A percentile compares a stretch with the other conserved stretches of the same genome.
Conservation (phyloP, 2,797 vertebrate species). For the Paramormyrops hopkinsi region DNA sequence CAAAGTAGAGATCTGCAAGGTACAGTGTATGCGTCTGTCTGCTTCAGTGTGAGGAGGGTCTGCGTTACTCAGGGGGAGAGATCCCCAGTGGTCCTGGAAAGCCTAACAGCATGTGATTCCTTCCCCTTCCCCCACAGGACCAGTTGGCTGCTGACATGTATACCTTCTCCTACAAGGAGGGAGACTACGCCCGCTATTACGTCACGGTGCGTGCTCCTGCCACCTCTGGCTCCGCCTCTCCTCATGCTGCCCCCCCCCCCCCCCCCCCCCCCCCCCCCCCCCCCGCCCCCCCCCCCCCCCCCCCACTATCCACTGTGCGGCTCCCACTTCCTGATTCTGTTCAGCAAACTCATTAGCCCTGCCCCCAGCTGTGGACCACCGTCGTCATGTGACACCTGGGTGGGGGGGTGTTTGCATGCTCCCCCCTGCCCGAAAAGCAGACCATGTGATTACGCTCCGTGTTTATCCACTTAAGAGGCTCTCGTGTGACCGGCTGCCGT, state of each 20-base stretch:
- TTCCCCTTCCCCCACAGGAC: conserved; percentile 60
- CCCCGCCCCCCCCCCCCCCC: not conserved
- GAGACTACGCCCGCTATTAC: conserved; percentile 83
- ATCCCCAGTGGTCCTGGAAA: not conserved
- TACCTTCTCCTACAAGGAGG: conserved; percentile 88
- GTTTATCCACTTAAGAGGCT: not conserved
- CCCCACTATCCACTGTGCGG: not conserved
- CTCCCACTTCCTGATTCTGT: not conserved
- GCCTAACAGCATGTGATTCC: not conserved
- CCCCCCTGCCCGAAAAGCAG: not conserved
- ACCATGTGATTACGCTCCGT: not conserved
- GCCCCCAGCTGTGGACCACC: not conserved
- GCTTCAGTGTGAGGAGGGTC: not conserved
- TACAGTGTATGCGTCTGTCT: conserved; percentile 36
- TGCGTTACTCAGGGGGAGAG: not conserved
- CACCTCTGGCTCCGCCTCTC: not conserved
- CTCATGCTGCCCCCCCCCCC: not conserved
- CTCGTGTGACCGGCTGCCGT: not conserved
- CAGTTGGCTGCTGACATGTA: conserved; percentile 96
- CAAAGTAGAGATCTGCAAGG: conserved; percentile 98
- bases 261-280: conserved; percentile 11
- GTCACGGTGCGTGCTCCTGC: conserved; percentile 68
- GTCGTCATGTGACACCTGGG: not conserved
- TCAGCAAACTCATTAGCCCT: not conserved
- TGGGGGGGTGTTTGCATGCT: not conserved